Evolutionary conservation across 2,797 vertebrate species (phyloP).

Genomic region (Fistularia commersonii): DNA sequence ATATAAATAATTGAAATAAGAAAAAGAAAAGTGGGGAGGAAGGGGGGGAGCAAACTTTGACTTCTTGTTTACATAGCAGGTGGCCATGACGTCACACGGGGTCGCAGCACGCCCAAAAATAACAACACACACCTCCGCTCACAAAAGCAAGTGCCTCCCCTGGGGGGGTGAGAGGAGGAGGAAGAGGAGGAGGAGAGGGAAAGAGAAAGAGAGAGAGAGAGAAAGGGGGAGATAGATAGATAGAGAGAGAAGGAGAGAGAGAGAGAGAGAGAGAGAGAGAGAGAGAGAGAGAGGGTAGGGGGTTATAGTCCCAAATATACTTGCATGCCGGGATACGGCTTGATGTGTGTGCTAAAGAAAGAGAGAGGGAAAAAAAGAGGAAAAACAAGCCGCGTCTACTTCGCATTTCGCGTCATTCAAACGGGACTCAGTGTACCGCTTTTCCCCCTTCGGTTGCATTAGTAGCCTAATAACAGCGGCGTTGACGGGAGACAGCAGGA

Average conservation of each 20-base stretch:
- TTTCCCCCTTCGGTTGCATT: slow-evolving; percentile 75
- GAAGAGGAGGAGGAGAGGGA: too few species aligned
- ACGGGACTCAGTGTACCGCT: slow-evolving; percentile 74
- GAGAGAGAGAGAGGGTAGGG: too few species aligned
- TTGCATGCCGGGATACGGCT: slow-evolving; percentile 71
- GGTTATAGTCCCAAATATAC: slow-evolving; percentile 78
- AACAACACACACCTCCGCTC: slow-evolving; percentile 68
- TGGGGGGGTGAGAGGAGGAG: slow-evolving; percentile 15
- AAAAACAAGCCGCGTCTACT: slow-evolving; percentile 73
- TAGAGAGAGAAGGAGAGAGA: too few species aligned
- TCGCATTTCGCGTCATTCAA: slow-evolving; percentile 80
- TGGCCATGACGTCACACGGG: slow-evolving; percentile 85
- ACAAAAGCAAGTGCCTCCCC: slow-evolving; percentile 65
- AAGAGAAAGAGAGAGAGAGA: too few species aligned
- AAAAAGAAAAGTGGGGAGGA: slow-evolving; percentile 13
- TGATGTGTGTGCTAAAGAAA: slow-evolving; percentile 78
- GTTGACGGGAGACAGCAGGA: slow-evolving; percentile 72
- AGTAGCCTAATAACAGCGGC: slow-evolving; percentile 77
- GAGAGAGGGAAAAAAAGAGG: slow-evolving; percentile 42
- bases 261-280: too few species aligned
- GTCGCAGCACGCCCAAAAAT: slow-evolving; percentile 77
- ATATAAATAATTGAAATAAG: neutral
- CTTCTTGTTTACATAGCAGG: slow-evolving; percentile 85
- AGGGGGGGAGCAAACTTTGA: slow-evolving; percentile 75
- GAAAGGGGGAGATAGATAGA: too few species aligned